Base-by-base conservation (phyloP, 2,888 invertebrate species). In the Linyphia triangularis region DNA sequence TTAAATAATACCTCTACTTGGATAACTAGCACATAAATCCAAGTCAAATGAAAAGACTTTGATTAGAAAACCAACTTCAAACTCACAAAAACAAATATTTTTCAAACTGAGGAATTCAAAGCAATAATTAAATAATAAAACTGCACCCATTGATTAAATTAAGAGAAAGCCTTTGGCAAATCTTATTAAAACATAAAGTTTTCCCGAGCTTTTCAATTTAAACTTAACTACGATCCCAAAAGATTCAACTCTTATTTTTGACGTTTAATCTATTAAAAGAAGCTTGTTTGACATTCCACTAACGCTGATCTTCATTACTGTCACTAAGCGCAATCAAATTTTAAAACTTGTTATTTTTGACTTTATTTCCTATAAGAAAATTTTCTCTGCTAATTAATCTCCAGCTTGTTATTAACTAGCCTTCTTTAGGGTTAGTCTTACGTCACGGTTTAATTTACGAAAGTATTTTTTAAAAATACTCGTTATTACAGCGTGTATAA, bases 321-420 rank as follows among this genome's bases (percentile, higher is more conserved):
- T 85, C 77, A 28, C 26, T n/a, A 30, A 26, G 59, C 43, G 22
- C 77, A 51, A 84, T 77, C 85, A 85, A 77, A 70, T 78, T 85
- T 85, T 67, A 85, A 51, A 78, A 69, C 70, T 51, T 51, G 37
- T 40, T 70, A 24, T 69, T 69, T 37, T 26, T 30, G 28, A 22
- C 28, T 40, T 43, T 61, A 30, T 43, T 30, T 37, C 26, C 69
- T 26, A n/a, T 10, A 61, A 59, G 33, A 67, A 61, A 82, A 19
- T 70, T 75, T 61, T 10, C 22, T 40, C 19, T 24, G 1, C n/a
- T 67, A 67, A 57, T 77, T 40, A 63, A 77, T 22, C 19, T 30
- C 22, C 2, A n/a, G 51, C 51, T 30, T 67, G 37, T 82, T 69
- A 37, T 63, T 67, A 40, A n/a, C 22, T 33, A 16, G 9, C 37